Evolutionary conservation across 2,888 invertebrate species (phyloP).

Genomic region (Lissonota sp.): DNA sequence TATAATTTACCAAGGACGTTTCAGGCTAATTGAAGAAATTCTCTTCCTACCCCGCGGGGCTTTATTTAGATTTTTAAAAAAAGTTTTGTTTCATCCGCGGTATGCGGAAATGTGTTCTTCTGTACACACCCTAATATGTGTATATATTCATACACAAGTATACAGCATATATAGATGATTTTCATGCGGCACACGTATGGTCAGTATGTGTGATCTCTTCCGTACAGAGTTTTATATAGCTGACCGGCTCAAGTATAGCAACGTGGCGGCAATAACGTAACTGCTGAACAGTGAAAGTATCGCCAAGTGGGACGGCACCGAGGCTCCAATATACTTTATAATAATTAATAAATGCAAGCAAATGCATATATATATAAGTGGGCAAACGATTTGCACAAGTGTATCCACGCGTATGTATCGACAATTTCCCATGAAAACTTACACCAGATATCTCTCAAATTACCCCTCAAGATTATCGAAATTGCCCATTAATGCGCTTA

Average conservation of each 20-base stretch:
- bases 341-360: constrained; percentile 74
- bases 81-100: too few relatives aligned
- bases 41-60: too few relatives aligned
- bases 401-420: not conserved
- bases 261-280: constrained; percentile 79
- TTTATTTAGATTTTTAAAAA: too few relatives aligned
- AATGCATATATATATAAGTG: constrained; percentile 32
- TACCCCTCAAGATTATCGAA: too few relatives aligned
- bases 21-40: too few relatives aligned
- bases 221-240: constrained; percentile 15
- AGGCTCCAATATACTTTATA: constrained; percentile 72
- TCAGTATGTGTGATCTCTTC: constrained; percentile 33
- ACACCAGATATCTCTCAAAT: too few relatives aligned
- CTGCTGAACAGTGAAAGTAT: constrained; percentile 83
- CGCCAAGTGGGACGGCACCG: constrained; percentile 77
- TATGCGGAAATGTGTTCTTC: too few relatives aligned
- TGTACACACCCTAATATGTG: too few relatives aligned
- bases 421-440: too few relatives aligned
- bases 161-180: constrained; percentile 9
- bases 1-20: too few relatives aligned
- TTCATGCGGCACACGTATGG: constrained; percentile 50
- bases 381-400: constrained; percentile 23
- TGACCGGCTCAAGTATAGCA: constrained; percentile 4
- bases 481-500: too few relatives aligned
- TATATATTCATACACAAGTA: constrained; percentile 3